Conservation (phyloP, 2,113 vertebrate species). For the Charadrius vociferus region DNA sequence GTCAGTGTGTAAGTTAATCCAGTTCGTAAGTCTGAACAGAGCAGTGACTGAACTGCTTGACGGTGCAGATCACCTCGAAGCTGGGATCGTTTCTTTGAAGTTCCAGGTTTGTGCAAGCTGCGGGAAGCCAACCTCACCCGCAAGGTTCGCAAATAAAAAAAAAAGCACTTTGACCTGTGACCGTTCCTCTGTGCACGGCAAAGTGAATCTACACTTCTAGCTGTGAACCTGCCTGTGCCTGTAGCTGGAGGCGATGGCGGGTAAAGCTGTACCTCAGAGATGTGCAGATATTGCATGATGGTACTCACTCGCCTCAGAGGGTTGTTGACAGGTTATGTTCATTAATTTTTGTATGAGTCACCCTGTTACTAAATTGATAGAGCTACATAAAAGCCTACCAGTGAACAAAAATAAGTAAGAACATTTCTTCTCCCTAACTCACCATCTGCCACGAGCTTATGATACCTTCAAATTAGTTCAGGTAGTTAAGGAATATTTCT, state of each 20-base stretch:
- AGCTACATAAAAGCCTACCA: slow-evolving; percentile 31
- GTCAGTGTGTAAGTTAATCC: background rate
- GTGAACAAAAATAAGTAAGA: slow-evolving; percentile 61
- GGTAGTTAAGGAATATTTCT: background rate
- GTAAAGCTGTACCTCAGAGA: background rate
- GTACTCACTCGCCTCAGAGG: background rate
- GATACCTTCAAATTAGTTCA: slow-evolving; percentile 40
- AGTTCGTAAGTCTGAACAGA: rapidly evolving
- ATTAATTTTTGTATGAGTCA: slow-evolving; percentile 42
- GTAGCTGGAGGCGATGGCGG: background rate
- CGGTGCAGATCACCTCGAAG: rapidly evolving
- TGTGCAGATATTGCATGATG: background rate
- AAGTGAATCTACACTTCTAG: background rate
- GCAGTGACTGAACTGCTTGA: rapidly evolving
- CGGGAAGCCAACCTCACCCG: background rate
- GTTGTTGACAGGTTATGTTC: slow-evolving; percentile 40
- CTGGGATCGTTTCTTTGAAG: background rate
- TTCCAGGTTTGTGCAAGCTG: background rate
- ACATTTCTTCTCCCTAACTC: slow-evolving; percentile 25
- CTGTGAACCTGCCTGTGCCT: background rate
- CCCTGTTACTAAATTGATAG: slow-evolving; percentile 45
- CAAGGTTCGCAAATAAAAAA: background rate
- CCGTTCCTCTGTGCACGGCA: background rate
- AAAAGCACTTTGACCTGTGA: rapidly evolving
- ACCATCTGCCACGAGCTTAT: slow-evolving; percentile 56